A percentile compares a stretch with the other conserved stretches of the same genome.
Conservation (phyloP, 1,140 invertebrate species). For the Parasteatoda tepidariorum region DNA sequence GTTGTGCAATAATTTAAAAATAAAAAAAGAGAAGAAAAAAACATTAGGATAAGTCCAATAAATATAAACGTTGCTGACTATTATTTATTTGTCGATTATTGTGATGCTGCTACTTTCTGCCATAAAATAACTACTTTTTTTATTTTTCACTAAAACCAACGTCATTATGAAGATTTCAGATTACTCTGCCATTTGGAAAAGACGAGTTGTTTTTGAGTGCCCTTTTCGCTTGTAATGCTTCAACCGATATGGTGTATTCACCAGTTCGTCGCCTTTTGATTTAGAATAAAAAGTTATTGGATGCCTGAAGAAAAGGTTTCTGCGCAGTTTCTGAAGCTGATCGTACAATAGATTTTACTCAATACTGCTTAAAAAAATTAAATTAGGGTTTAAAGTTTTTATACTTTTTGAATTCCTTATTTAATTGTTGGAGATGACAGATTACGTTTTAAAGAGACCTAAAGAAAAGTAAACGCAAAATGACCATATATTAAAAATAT, state of each 20-base stretch:
- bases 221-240: neutral
- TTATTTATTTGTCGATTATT: no score
- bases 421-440: no score
- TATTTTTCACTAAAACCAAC: neutral
- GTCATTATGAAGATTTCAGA: neutral
- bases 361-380: no score
- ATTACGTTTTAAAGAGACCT: no score
- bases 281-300: neutral
- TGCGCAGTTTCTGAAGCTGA: neutral
- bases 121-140: neutral
- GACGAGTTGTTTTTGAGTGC: neutral
- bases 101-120: neutral
- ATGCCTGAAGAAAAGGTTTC: neutral
- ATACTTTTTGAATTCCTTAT: no score
- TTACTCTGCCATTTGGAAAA: neutral
- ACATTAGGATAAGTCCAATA: no score
- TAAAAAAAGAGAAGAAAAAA: no score
- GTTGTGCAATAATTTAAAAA: no score
- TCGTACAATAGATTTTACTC: neutral
- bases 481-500: no score
- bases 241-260: neutral
- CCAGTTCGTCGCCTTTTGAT: neutral
- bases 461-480: no score
- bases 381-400: no score
- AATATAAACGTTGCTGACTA: no score